Base-by-base conservation (phyloP, 2,113 vertebrate species). In the Hemibagrus wyckioides region DNA sequence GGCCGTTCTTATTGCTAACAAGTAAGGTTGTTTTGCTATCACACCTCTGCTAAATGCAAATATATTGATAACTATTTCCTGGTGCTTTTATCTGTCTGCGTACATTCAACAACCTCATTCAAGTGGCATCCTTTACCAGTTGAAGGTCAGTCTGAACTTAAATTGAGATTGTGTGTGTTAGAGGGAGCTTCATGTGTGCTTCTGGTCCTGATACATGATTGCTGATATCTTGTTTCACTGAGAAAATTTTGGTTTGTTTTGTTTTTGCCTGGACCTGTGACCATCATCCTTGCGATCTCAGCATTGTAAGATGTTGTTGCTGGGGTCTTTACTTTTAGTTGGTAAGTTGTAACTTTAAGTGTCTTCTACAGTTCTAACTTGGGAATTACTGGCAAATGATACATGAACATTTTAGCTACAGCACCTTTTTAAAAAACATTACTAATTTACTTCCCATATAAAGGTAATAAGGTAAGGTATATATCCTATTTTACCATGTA, bases 41-140 rank as follows among this genome's bases (percentile, higher is more conserved):
- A 4, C 14, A 73, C 8, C 30, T 86, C 15, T 25, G 82, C 21
- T 28, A 54, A 73, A 59, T 87, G 65, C 67, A 82, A 86, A 86
- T 86, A 1, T 30, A 11, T 1, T 44, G 50, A 36, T 14, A n/a
- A 73, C 5, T 13, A 86, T 85, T 85, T 85, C 84, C 73, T 3
- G 30, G 56, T 85, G 33, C 67, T 84, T 52, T 73, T 59, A 21
- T 28, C 21, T 2, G 23, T 39, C 11, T 30, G 3, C 30, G 4
- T 56, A 28, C 17, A 3, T 10, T 30, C 17, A 21, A 36, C 28
- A 36, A 23, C 41, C 1, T 48, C 54, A 76, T 61, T 73, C 6
- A 8, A 25, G 10, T 17, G 2, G 65, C 11, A 41, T 10, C 36
- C n/a, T 73, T 30, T 15, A 65, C 41, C 41, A 52, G 48, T 14